Evolutionary conservation across 1,140 invertebrate species (phyloP).

Genomic region (Ooceraea biroi): DNA sequence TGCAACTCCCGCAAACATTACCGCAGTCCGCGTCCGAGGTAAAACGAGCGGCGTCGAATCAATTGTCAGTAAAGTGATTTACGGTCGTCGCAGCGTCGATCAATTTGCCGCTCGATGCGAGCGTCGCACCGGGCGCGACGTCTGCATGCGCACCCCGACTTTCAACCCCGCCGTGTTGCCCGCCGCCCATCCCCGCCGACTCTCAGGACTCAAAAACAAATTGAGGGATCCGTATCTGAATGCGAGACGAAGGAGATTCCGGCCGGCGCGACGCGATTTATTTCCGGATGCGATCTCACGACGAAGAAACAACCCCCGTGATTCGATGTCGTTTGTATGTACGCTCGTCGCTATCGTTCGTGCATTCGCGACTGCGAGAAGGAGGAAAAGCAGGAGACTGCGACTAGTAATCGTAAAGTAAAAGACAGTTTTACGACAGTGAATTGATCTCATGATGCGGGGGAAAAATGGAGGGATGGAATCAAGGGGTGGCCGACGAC

Average conservation of each 20-base stretch:
- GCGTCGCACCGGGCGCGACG: constrained; percentile 28
- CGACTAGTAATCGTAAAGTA: background rate
- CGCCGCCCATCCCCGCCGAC: constrained; percentile 34
- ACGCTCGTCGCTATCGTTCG: background rate
- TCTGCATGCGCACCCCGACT: background rate
- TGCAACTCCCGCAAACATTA: constrained; percentile 50
- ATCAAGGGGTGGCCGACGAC: background rate
- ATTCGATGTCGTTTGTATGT: background rate
- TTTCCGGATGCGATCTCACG: constrained; percentile 23
- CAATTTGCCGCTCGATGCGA: constrained; percentile 69
- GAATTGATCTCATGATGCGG: background rate
- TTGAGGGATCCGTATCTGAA: constrained; percentile 33
- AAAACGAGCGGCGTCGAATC: constrained; percentile 69
- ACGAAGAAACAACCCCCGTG: background rate
- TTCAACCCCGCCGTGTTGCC: constrained; percentile 10
- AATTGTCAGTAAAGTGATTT: constrained; percentile 75
- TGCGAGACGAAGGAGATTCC: constrained; percentile 25
- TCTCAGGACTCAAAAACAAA: constrained; percentile 65
- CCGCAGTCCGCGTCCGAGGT: constrained; percentile 62
- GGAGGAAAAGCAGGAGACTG: background rate
- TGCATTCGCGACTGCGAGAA: background rate
- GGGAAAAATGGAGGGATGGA: background rate
- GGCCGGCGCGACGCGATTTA: constrained; percentile 18
- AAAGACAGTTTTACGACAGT: background rate
- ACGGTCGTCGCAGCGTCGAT: constrained; percentile 69